phyloP scores from a whole-genome alignment of 2,113 vertebrate species.

The Seriola rivoliana region DNA sequence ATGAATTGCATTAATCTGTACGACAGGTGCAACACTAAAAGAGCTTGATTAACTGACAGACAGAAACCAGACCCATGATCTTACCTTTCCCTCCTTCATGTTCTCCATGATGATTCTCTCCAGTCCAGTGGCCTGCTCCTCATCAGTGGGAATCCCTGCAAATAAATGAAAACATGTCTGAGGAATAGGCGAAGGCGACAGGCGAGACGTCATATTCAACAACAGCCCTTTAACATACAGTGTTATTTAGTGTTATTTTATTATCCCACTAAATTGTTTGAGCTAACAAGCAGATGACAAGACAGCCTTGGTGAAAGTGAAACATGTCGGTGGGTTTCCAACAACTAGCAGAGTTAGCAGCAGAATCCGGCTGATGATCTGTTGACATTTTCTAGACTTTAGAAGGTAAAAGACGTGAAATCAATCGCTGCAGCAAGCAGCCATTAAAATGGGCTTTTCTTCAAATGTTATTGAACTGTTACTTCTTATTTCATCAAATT shows the following conservation, averaged over 20 bases:
- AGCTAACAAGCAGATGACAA: too few species aligned
- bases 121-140: conserved; percentile 62
- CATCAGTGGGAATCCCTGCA: conserved; percentile 62
- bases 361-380: too few species aligned
- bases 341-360: too few species aligned
- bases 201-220: background rate
- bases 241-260: too few species aligned
- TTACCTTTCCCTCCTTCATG: conserved; percentile 48
- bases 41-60: background rate
- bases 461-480: too few species aligned
- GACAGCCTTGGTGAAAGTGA: too few species aligned
- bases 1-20: background rate
- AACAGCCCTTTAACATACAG: background rate
- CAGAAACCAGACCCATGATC: background rate
- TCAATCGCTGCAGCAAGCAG: too few species aligned
- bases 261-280: background rate
- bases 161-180: background rate
- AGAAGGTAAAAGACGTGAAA: too few species aligned
- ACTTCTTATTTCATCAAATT: too few species aligned
- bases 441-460: too few species aligned
- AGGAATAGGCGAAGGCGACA: background rate
- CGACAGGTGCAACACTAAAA: background rate
- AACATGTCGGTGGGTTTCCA: too few species aligned
- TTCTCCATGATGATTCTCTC: conserved; percentile 58
- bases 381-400: too few species aligned